Base-by-base conservation (phyloP, 2,113 vertebrate genomes). In the Mobula birostris region DNA sequence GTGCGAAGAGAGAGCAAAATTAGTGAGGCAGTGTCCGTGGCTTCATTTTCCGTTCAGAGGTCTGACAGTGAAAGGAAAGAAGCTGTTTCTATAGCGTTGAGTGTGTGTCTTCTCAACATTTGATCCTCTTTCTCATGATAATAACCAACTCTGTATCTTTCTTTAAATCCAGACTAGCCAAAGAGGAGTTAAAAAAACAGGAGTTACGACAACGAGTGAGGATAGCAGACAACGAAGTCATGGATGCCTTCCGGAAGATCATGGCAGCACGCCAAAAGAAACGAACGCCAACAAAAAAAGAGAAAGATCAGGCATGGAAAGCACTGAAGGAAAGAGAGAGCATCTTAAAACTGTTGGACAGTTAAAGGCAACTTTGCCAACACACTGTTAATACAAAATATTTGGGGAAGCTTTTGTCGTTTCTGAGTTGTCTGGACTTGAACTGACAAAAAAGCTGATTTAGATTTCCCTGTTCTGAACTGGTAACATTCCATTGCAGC, bases 201-300 rank as follows among this genome's bases (percentile, higher is more conserved):
- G 99, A 99, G 95, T 97, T 99, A 94, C 97, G 99, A 94, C 98
- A 99, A 96, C 97, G 98, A 0, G 98, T 99, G 90, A 97, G 99
- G 88, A 98, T 99, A 96, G 98, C 98, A 0, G 99, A 99, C 96
- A 99, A 99, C 0, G 99, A 99, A 95, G 99, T 99, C 94, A 99
- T 99, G 98, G 99, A 99, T 0, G 98, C 98, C n/a, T 99, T 99
- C 95, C 97, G 99, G n/a, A 98, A 99, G 96, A 99, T 99, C 96
- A 99, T 99, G 99, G 98, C 98, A 0, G 99, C 99, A 14, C 97
- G 99, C 95, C 99, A 99, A 96, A 99, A 99, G 97, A 99, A 99
- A 95, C 98, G 99, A 94, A 99, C 98, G 0, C 99, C 99, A 0
- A 99, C 98, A 56, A 99, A 99, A 96, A 99, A 99, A 95, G 99